Evolutionary conservation across 2,797 vertebrate species (phyloP).

Genomic region (Falco columbarius): DNA sequence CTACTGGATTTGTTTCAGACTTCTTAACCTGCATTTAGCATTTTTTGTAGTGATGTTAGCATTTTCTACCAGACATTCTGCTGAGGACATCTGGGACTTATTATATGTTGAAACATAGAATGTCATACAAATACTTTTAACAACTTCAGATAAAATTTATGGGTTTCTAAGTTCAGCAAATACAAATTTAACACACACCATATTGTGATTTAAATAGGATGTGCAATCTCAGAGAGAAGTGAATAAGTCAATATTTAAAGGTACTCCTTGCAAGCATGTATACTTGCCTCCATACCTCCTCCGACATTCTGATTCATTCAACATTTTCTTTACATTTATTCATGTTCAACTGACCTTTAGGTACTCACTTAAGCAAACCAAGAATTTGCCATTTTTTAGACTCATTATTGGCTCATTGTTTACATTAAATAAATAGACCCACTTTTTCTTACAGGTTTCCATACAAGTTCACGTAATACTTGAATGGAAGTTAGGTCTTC

Average conservation of each 20-base stretch:
- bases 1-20: not conserved
- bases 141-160: not conserved
- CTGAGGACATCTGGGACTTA: not conserved
- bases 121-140: not conserved
- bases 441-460: not conserved
- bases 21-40: not conserved
- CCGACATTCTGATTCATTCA: not conserved
- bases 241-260: not conserved
- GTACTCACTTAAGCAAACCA: not conserved
- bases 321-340: not conserved
- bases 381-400: not conserved
- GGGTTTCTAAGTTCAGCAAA: not conserved
- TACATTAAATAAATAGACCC: not conserved
- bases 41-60: not conserved
- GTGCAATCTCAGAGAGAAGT: not conserved
- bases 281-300: not conserved
- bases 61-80: not conserved
- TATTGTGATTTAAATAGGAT: not conserved
- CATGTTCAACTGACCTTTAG: not conserved
- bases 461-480: not conserved
- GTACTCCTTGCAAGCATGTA: not conserved
- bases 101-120: not conserved
- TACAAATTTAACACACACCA: not conserved
- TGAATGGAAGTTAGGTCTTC: not conserved
- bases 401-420: not conserved